Percentiles rank a stretch among this genome's conserved stretches.
Conservation (phyloP, 2,888 invertebrate genomes). For the Cerceris ruficornis region DNA sequence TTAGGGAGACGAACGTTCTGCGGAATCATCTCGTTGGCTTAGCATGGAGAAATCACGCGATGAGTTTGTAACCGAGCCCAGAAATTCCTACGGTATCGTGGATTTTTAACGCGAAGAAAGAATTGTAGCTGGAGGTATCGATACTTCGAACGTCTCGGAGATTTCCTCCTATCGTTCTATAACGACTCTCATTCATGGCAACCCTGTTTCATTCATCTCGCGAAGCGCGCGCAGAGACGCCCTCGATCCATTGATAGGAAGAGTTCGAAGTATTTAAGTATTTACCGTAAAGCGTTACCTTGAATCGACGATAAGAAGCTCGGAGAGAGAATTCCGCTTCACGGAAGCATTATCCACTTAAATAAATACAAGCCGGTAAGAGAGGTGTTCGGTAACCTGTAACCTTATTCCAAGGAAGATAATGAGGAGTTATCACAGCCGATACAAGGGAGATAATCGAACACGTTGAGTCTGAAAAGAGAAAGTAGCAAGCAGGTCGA, state of each 20-base stretch:
- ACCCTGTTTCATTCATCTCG: conserved; percentile 44
- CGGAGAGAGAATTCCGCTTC: neutral
- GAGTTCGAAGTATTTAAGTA: no score
- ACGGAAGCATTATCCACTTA: neutral
- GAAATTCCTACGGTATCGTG: no score
- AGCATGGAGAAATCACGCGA: no score
- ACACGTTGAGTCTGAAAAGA: conserved; percentile 5
- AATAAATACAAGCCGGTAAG: neutral
- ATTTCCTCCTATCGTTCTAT: conserved; percentile 28
- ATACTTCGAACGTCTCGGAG: conserved; percentile 11
- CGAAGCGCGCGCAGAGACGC: conserved; percentile 8
- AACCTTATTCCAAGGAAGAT: conserved; percentile 1
- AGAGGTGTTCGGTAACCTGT: neutral
- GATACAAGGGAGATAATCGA: conserved; percentile 19
- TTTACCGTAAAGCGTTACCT: neutral
- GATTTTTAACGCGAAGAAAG: no score
- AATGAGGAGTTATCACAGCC: conserved; percentile 11
- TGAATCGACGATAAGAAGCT: neutral
- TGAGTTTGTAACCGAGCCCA: no score
- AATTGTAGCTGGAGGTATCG: no score
- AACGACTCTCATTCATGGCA: conserved; percentile 47
- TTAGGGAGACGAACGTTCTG: no score
- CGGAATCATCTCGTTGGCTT: no score
- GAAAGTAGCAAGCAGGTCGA: conserved; percentile 27
- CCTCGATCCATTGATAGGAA: neutral